phyloP scores from a whole-genome alignment of 2,797 vertebrate species.

The Poliocrania exsul region DNA sequence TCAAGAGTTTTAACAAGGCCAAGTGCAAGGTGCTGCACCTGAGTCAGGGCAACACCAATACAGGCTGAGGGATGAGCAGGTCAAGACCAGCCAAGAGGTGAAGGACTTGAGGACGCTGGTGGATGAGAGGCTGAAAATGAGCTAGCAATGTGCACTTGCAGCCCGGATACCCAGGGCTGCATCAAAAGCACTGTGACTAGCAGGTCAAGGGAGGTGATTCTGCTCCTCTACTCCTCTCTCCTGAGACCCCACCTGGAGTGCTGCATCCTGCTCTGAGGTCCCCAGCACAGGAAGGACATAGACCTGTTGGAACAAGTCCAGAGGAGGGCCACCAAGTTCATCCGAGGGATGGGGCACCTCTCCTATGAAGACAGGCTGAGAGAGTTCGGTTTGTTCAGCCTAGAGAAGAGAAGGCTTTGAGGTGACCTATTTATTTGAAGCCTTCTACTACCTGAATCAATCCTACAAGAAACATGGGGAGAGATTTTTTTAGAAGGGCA shows the following conservation, averaged over 20 bases:
- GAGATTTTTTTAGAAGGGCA: not conserved
- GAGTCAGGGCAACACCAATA: not conserved
- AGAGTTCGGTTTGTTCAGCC: not conserved
- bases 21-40: not conserved
- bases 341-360: not conserved
- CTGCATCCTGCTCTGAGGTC: not conserved
- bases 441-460: not conserved
- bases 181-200: not conserved
- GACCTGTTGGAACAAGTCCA: not conserved
- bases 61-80: not conserved
- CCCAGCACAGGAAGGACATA: too few species aligned
- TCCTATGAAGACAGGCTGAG: not conserved
- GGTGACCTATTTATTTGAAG: not conserved
- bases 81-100: not conserved
- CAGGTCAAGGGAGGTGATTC: not conserved
- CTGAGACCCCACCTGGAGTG: not conserved
- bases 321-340: not conserved
- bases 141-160: not conserved
- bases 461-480: not conserved
- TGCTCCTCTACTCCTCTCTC: not conserved
- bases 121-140: not conserved
- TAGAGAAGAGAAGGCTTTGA: not conserved
- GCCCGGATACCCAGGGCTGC: not conserved
- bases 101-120: not conserved
- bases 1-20: not conserved